Evolutionary conservation across 92 coral and sea anemone genomes (phyloP), one percentile per base, ranked within the genome.

Genomic region (Hydrozoanthus gracilis): DNA sequence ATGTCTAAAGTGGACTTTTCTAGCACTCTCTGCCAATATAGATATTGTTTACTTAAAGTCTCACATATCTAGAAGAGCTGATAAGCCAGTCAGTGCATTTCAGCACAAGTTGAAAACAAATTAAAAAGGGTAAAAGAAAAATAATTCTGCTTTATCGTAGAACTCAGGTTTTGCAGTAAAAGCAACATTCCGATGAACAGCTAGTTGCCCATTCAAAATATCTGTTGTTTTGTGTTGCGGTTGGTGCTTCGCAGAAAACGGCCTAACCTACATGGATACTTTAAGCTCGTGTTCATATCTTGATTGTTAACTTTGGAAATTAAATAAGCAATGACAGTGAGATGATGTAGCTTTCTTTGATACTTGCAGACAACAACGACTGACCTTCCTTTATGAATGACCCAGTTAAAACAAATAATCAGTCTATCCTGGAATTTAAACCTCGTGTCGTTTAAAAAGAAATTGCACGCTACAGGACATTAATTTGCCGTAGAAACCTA

Each of bases 51-150:
- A 56, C 49, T 14, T 56, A 77, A 77, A 39, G 82, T 77, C 68
- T 77, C 69, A 6, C 11, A 56, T 77, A 77, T 77, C 82, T 27
- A 12, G 14, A 47, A 6, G 69, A 56, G 12, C 14, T 77, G 27
- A 14, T 52, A 56, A 77, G 56, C 27, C 67, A 44, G 18, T 77
- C 77, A 72, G 77, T 77, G 16, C 56, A 49, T 60, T 74, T 74
- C 50, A 49, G 69, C 82, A 54, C 82, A 54, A 77, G 66, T 27
- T 77, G 82, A 55, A 77, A 77, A 77, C 51, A 77, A 56, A 77
- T 77, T 56, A 77, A 77, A n/a, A 54, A 10, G 44, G 13, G 46
- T 20, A 55, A 58, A 58, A 77, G 82, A 35, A 61, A 77, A 77
- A 77, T 77, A 56, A 52, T 20, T 17, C 44, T 20, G 82, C 69